Evolutionary conservation across 2,113 vertebrate genomes (phyloP).

Genomic region (Lonchura striata): DNA sequence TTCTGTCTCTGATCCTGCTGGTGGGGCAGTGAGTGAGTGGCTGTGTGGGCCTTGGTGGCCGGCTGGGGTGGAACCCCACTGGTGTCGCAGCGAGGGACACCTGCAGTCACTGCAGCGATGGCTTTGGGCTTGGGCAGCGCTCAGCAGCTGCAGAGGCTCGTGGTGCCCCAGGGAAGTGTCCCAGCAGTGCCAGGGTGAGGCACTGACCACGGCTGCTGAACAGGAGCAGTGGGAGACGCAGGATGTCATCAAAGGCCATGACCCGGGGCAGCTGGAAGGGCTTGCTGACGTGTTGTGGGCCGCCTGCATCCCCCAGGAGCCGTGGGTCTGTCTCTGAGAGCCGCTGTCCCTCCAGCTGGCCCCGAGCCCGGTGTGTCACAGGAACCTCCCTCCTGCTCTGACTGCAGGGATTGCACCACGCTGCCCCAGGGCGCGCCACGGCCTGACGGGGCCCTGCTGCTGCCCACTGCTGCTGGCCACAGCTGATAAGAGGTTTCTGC

Average conservation of each 20-base stretch:
- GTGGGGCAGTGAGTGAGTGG: background rate
- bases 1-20: background rate
- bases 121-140: background rate
- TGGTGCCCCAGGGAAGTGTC: background rate
- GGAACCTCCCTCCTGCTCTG: background rate
- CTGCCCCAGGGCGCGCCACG: background rate
- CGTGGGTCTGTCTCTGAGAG: background rate
- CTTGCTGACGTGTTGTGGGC: rapidly evolving
- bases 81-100: background rate
- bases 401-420: background rate
- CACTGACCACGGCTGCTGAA: rapidly evolving
- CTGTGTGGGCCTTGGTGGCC: background rate
- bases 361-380: background rate
- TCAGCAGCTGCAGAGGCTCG: background rate
- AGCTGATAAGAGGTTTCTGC: background rate
- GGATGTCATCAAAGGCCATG: background rate
- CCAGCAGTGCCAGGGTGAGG: background rate
- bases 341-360: background rate
- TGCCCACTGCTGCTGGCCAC: background rate
- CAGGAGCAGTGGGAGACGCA: rapidly evolving
- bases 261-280: background rate
- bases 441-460: background rate
- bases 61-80: background rate
- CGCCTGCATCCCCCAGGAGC: background rate
- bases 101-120: background rate